Conservation (phyloP, 2,888 invertebrate genomes). For the Branchipolynoe longqiensis region DNA sequence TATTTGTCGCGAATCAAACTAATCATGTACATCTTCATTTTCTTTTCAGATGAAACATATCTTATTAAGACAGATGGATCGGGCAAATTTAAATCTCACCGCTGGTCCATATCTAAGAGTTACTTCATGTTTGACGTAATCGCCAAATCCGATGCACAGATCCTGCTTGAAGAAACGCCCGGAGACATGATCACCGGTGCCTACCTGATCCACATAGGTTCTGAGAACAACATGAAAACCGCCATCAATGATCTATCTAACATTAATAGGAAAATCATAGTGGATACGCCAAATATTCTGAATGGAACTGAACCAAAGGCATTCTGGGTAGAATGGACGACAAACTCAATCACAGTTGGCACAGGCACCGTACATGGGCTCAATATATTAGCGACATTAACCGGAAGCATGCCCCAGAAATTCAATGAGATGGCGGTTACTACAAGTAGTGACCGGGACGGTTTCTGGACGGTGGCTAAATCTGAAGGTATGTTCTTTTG, state of each 20-base stretch:
- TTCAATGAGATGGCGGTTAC: constrained; percentile 5
- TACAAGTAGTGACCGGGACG: not conserved
- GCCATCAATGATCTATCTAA: not conserved
- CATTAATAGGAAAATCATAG: not conserved
- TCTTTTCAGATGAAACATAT: constrained; percentile 6
- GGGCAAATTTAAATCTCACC: not conserved
- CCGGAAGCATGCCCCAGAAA: not conserved
- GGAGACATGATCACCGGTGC: not conserved
- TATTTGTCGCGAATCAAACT: no score
- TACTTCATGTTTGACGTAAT: not conserved
- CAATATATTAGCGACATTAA: not conserved
- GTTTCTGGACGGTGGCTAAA: not conserved
- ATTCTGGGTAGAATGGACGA: not conserved
- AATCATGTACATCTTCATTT: no score
- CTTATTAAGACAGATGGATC: not conserved
- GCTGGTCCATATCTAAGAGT: not conserved
- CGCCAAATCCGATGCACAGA: constrained; percentile 8
- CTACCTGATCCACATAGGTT: not conserved
- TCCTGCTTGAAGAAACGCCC: not conserved
- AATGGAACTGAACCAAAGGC: not conserved
- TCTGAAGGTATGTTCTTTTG: not conserved
- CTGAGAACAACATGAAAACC: not conserved
- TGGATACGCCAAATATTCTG: not conserved
- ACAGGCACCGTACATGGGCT: not conserved
- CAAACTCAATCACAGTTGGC: not conserved